Evolutionary conservation across 2,113 vertebrate species (phyloP), one percentile per base, ranked within the genome.

Genomic region (Nansenia antarctica): DNA sequence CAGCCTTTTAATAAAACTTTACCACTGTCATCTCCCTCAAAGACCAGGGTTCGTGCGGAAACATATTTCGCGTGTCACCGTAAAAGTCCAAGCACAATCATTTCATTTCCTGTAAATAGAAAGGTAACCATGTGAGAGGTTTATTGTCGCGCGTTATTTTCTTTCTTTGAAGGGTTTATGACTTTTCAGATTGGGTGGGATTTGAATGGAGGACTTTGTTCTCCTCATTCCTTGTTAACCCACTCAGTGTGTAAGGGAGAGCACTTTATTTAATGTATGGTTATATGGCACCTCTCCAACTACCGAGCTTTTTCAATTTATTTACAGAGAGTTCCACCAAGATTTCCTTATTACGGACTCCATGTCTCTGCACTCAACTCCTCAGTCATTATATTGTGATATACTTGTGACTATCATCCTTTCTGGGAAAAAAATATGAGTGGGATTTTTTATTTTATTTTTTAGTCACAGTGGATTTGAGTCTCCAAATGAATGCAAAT

Each of bases 251-350:
- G 45, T 49, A 29, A 74, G 72, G 60, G 67, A 88, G 82, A 81
- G 81, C 83, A 86, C 87, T 88, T 88, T 87, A 77, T 87, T 81
- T 90, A 89, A 87, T 90, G 80, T 85, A 79, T 18, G 69, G 73
- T n/a, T n/a, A n/a, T n/a, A n/a, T 84, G 84, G 82, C 79, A 76
- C 52, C 27, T 14, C 31, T 80, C 87, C 88, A 87, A 72, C 34
- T 67, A 11, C 57, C 72, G 75, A 31, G 59, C 70, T 79, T 79
- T 67, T 67, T 58, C 63, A 83, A n/a, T n/a, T n/a, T n/a, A n/a
- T n/a, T 83, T 66, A 77, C 67, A 64, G 80, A 78, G 47, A 72
- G 35, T 35, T 65, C 82, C 76, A 72, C 76, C 81, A 78, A 80
- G 78, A 84, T 82, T 76, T 9, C 54, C 54, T 35, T 55, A 72